Evolutionary conservation across 64 coral and sea anemone genomes (phyloP), one percentile per base, ranked within the genome.

Genomic region (Porites lutea): DNA sequence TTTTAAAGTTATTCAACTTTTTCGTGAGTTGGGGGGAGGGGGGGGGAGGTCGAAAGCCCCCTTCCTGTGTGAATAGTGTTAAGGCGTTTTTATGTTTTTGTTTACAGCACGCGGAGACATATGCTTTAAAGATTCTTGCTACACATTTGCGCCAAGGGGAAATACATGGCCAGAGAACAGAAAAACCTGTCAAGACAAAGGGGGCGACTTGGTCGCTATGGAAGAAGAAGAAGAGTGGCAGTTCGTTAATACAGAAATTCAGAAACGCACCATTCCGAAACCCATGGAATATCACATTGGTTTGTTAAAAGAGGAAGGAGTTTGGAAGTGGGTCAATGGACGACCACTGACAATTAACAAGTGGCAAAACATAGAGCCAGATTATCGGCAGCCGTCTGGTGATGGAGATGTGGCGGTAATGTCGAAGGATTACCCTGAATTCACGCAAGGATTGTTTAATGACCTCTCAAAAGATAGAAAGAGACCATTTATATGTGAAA

Each of bases 321-420:
- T 70, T 20, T 70, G 66, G 66, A 70, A 70, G 66, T 70, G 66
- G 66, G 19, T 70, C 7, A 70, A 70, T 27, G n/a, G n/a, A n/a
- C n/a, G 66, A 18, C 66, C 66, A 16, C 66, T 70, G 66, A 70
- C 66, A 20, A 70, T 70, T n/a, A 20, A n/a, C 19, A 70, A 70
- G 8, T 70, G 66, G 66, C 66, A 70, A 70, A 70, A 18, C 0
- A 70, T 22, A 16, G 15, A 70, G 8, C 19, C 19, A 16, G 18
- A 70, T 37, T 37, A 37, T 37, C 27, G 27, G 27, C 27, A 37
- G 66, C 66, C 66, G 8, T 70, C 66, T 15, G 66, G 66, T 70
- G 66, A 70, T n/a, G 66, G 66, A 70, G 27, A 70, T 70, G n/a
- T n/a, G n/a, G 66, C 66, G 13, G 66, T 70, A 21, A 70, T 70